A percentile compares a stretch with the other conserved stretches of the same genome.
Conservation (phyloP, 2,888 invertebrate genomes). For the Amiota communis region DNA sequence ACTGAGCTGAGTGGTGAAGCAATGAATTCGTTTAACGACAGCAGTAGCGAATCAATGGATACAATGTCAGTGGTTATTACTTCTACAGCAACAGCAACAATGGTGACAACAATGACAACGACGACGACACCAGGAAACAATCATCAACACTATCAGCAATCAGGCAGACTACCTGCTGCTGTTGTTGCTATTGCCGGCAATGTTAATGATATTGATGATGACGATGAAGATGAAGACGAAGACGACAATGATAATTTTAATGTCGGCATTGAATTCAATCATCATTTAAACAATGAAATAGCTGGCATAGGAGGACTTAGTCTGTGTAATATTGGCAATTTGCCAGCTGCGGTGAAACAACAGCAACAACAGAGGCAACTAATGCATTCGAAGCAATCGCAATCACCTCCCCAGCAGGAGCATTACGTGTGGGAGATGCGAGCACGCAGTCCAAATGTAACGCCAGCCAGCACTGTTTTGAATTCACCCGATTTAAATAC, state of each 20-base stretch:
- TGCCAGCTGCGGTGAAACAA: slow-evolving; percentile 30
- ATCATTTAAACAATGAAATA: slow-evolving; percentile 46
- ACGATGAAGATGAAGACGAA: background rate
- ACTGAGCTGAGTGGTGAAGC: background rate
- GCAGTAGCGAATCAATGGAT: slow-evolving; percentile 58
- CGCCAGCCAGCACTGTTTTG: slow-evolving; percentile 72
- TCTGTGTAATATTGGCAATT: slow-evolving; percentile 10
- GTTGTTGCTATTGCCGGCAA: background rate
- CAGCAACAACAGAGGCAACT: slow-evolving; percentile 38
- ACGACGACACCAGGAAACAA: background rate
- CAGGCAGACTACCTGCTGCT: slow-evolving; percentile 13
- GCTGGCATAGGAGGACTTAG: slow-evolving; percentile 26
- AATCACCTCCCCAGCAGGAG: slow-evolving; percentile 49
- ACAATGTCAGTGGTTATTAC: background rate
- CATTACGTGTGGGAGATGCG: slow-evolving; percentile 73
- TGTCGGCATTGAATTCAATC: slow-evolving; percentile 26
- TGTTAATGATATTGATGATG: background rate
- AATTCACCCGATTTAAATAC: slow-evolving; percentile 72
- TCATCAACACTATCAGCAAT: slow-evolving; percentile 22
- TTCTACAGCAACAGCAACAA: background rate
- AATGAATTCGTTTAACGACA: slow-evolving; percentile 59
- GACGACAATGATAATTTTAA: background rate
- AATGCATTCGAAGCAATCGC: slow-evolving; percentile 32
- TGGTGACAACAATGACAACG: background rate
- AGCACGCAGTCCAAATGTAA: slow-evolving; percentile 70